Evolutionary conservation across 1,140 invertebrate species (phyloP).

Genomic region (Pogonognathellus flavescens): DNA sequence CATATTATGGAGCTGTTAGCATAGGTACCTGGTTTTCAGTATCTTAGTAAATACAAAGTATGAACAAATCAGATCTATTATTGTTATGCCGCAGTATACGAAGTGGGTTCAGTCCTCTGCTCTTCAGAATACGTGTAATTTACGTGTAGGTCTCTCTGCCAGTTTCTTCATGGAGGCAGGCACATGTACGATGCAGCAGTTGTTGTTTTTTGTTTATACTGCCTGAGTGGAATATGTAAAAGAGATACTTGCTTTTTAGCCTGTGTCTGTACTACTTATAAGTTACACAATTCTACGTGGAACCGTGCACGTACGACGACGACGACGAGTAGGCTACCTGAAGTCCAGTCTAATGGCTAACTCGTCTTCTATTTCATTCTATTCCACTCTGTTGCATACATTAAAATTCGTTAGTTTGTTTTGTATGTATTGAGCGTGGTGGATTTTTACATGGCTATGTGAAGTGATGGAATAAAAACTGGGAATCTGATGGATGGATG

Average conservation of each 20-base stretch:
- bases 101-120: neutral
- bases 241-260: neutral
- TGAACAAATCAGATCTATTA: neutral
- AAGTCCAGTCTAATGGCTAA: slow-evolving; percentile 13
- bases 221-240: slow-evolving; percentile 19
- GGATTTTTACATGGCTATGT: slow-evolving; percentile 28
- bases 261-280: neutral
- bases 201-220: slow-evolving; percentile 40
- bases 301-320: too few species aligned
- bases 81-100: neutral
- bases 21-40: slow-evolving; percentile 20
- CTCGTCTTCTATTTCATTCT: slow-evolving; percentile 19
- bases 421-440: slow-evolving; percentile 13
- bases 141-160: neutral
- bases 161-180: slow-evolving; percentile 19
- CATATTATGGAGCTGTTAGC: slow-evolving; percentile 31
- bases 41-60: slow-evolving; percentile 29
- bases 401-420: slow-evolving; percentile 2
- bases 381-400: slow-evolving; percentile 20
- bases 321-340: neutral
- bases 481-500: slow-evolving; percentile 42
- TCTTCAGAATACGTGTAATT: neutral
- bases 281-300: neutral
- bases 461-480: slow-evolving; percentile 45
- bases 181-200: slow-evolving; percentile 27